Evolutionary conservation across 1,140 invertebrate genomes (phyloP).

Genomic region (Heliconius himera): DNA sequence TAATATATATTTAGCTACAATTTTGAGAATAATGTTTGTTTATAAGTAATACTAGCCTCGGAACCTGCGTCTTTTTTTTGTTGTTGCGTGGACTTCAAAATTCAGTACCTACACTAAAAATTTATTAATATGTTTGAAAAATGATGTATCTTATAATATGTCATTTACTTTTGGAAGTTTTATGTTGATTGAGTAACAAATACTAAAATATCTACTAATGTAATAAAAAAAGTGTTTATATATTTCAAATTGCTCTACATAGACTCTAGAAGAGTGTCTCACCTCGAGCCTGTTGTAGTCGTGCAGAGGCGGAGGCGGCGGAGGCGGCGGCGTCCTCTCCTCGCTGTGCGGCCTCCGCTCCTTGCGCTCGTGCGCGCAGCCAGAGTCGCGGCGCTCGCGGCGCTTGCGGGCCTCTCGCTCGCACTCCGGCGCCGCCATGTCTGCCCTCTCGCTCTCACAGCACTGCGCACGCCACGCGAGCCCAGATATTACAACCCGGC

Average conservation of each 20-base stretch:
- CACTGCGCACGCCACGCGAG: slow-evolving; percentile 76
- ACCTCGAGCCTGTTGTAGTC: slow-evolving; percentile 74
- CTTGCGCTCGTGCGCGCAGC: slow-evolving; percentile 86
- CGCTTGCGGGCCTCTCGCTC: slow-evolving; percentile 84
- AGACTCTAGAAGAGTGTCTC: not conserved
- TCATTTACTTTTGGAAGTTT: too few relatives aligned
- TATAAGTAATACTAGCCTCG: not conserved
- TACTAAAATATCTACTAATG: too few relatives aligned
- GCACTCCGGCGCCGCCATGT: slow-evolving; percentile 75
- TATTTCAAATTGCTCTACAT: too few relatives aligned
- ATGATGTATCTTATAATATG: too few relatives aligned
- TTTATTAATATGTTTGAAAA: too few relatives aligned
- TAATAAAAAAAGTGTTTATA: too few relatives aligned
- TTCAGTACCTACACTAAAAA: too few relatives aligned
- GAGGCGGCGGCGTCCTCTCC: slow-evolving; percentile 73
- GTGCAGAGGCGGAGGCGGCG: slow-evolving; percentile 67
- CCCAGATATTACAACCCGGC: slow-evolving; percentile 70
- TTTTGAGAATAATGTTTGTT: not conserved
- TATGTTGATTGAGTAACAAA: too few relatives aligned
- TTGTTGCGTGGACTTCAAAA: too few relatives aligned
- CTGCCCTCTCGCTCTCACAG: slow-evolving; percentile 64
- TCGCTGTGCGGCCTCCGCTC: slow-evolving; percentile 90
- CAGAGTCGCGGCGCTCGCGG: slow-evolving; percentile 89
- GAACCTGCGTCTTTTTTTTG: not conserved
- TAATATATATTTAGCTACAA: not conserved